phyloP scores from a whole-genome alignment of 2,797 vertebrate species.

The Lutra lutra region DNA sequence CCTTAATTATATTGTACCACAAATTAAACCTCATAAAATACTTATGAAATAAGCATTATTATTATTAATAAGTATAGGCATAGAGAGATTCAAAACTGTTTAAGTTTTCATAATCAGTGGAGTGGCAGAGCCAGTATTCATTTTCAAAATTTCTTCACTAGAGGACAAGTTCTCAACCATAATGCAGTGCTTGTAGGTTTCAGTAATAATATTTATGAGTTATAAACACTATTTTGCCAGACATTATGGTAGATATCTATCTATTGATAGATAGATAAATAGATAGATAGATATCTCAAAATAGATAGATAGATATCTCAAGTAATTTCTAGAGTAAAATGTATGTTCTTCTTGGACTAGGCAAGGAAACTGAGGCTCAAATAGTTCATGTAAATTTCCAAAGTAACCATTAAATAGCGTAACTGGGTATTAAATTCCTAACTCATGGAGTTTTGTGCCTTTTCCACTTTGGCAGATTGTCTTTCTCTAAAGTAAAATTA shows the following conservation, averaged over 20 bases:
- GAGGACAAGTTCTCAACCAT: not conserved
- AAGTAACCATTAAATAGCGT: not conserved
- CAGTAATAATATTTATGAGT: not conserved
- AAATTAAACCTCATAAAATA: not conserved
- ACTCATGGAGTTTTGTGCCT: not conserved
- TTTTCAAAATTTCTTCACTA: not conserved
- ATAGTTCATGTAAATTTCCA: not conserved
- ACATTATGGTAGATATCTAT: not conserved
- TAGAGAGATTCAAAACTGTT: not conserved
- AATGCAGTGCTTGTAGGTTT: not conserved
- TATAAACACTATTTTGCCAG: not conserved
- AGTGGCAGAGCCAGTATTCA: not conserved
- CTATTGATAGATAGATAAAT: too few species aligned
- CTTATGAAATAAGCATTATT: not conserved
- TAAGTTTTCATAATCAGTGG: not conserved
- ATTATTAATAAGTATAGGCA: not conserved
- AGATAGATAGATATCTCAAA: not conserved
- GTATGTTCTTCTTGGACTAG: not conserved
- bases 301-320: not conserved
- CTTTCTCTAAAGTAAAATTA: constrained; percentile 12
- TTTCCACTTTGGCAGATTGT: not conserved
- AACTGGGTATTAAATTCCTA: not conserved
- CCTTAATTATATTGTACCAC: not conserved
- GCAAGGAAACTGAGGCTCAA: not conserved
- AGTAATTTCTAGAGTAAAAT: not conserved